phyloP scores from a whole-genome alignment of 2,113 vertebrate genomes.

The Pogona vitticeps region DNA sequence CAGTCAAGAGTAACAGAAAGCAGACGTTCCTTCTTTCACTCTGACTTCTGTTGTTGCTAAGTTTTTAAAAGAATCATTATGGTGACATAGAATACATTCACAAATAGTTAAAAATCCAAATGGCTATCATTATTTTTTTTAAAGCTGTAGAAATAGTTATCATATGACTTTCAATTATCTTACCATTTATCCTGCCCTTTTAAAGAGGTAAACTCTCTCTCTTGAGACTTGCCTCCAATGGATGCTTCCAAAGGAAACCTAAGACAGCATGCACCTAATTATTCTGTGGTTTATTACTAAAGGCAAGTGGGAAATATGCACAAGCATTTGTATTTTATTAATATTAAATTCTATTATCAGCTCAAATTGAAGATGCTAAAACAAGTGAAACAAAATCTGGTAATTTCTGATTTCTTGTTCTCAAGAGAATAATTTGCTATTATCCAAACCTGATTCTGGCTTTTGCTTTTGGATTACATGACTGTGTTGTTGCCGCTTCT shows the following conservation, averaged over 20 bases:
- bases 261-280: not conserved
- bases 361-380: constrained; percentile 26
- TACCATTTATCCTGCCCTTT: too few relatives aligned
- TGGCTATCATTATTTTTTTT: too few relatives aligned
- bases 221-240: not conserved
- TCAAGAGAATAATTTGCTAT: constrained; percentile 44
- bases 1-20: not conserved
- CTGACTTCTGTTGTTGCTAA: not conserved
- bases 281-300: constrained; percentile 24
- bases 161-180: too few relatives aligned
- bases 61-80: too few relatives aligned
- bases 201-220: too few relatives aligned
- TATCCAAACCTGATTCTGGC: too few relatives aligned
- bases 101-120: too few relatives aligned
- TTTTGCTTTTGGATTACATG: too few relatives aligned
- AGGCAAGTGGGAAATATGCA: constrained; percentile 21
- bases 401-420: constrained; percentile 53
- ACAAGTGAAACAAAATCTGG: constrained; percentile 48
- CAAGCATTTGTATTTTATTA: constrained; percentile 43
- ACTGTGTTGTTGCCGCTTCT: too few relatives aligned
- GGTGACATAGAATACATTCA: too few relatives aligned
- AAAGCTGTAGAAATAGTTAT: too few relatives aligned
- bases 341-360: constrained; percentile 33
- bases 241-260: not conserved
- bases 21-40: not conserved